A percentile compares a stretch with the other conserved stretches of the same genome.
Evolutionary conservation across 2,797 vertebrate species (phyloP).

Genomic region (Hapalemur alaotrensis): DNA sequence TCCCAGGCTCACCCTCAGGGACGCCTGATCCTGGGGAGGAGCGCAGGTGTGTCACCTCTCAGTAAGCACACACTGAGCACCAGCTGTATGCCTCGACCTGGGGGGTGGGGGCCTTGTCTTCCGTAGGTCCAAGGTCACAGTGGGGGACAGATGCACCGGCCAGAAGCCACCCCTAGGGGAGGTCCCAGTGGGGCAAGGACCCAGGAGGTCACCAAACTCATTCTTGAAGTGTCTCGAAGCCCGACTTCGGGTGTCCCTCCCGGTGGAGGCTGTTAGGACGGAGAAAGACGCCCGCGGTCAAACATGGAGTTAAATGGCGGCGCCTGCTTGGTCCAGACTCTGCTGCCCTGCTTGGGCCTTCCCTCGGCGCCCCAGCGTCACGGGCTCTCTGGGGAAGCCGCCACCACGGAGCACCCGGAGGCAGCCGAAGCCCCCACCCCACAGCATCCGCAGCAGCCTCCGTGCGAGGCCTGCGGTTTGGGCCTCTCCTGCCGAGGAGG

Average conservation of each 20-base stretch:
- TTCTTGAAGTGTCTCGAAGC: neutral
- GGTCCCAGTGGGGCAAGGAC: neutral
- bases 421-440: too few relatives aligned
- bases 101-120: neutral
- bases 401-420: rapidly evolving
- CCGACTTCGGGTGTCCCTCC: neutral
- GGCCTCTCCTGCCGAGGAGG: neutral
- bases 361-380: neutral
- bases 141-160: neutral
- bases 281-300: neutral
- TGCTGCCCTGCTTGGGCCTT: neutral
- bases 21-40: neutral
- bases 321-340: rapidly evolving
- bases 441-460: neutral
- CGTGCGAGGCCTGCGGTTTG: rapidly evolving
- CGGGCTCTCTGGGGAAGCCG: rapidly evolving
- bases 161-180: neutral
- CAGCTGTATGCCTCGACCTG: neutral
- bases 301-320: rapidly evolving
- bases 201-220: neutral
- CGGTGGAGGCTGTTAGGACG: rapidly evolving
- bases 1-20: neutral
- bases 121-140: neutral
- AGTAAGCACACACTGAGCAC: neutral
- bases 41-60: neutral